These are phyloP conservation scores for Galerucella nymphaeae DNA, from an alignment of 2,888 invertebrate genomes.

Conservation along the genomic window DNA sequence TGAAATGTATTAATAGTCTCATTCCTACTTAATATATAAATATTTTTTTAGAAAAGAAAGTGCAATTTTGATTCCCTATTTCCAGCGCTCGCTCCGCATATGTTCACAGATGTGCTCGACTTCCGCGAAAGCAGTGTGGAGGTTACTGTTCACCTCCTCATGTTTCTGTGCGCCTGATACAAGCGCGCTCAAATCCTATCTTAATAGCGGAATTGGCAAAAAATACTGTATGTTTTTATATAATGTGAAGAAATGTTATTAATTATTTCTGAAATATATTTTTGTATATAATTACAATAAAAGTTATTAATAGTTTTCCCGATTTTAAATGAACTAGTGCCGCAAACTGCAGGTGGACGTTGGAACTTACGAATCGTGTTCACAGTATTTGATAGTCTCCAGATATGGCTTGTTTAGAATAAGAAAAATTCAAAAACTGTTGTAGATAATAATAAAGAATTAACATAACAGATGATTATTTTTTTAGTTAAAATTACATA, in stretches of 20 bases:
- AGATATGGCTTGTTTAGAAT: background rate
- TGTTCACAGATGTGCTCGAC: slow-evolving; percentile 14
- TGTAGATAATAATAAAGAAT: background rate
- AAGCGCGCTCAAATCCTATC: slow-evolving; percentile 60
- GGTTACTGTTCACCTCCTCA: slow-evolving; percentile 39
- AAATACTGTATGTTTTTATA: slow-evolving; percentile 16
- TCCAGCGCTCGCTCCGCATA: slow-evolving; percentile 23
- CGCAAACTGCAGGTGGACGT: background rate
- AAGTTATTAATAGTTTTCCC: slow-evolving; percentile 1
- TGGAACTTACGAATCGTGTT: background rate
- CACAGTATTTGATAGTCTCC: slow-evolving; percentile 1
- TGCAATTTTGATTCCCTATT: background rate
- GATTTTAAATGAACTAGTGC: background rate
- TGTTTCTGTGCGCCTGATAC: slow-evolving; percentile 62
- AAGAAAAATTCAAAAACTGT: background rate
- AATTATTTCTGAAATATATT: slow-evolving; percentile 10
- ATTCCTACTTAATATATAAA: background rate
- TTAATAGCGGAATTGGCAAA: slow-evolving; percentile 37
- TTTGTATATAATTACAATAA: background rate
- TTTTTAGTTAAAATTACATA: background rate
- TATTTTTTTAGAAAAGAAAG: background rate
- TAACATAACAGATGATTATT: background rate
- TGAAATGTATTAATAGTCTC: too few relatives aligned
- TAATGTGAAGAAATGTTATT: background rate
- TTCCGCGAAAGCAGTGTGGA: slow-evolving; percentile 15